phyloP scores from a whole-genome alignment of 2,113 vertebrate species.

The Spermophilus dauricus region DNA sequence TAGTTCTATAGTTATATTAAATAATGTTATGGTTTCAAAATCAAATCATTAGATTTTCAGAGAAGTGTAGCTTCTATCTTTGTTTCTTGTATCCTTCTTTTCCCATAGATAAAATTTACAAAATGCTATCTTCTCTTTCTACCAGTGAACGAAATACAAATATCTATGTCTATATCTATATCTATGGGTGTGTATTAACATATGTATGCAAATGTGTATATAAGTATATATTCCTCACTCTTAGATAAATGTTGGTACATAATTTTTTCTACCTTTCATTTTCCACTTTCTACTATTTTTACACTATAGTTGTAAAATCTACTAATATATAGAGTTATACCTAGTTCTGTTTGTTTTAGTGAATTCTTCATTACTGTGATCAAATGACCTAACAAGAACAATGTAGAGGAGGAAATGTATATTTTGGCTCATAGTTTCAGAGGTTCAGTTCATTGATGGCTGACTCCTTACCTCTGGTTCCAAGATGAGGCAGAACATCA shows the following conservation, averaged over 20 bases:
- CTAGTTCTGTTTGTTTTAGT: not conserved
- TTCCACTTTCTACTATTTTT: not conserved
- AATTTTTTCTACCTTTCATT: not conserved
- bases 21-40: not conserved
- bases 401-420: no score
- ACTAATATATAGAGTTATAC: not conserved
- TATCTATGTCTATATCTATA: not conserved
- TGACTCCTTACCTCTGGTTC: no score
- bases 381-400: no score
- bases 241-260: not conserved
- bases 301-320: not conserved
- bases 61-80: not conserved
- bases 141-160: not conserved
- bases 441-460: no score
- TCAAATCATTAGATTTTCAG: slow-evolving; percentile 17
- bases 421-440: no score
- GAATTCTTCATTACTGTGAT: no score
- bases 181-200: not conserved
- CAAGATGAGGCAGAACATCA: no score
- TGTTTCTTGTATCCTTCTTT: not conserved
- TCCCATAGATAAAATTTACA: not conserved
- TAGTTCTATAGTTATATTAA: not conserved
- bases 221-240: not conserved
- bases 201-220: not conserved
- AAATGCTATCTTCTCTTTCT: not conserved